A percentile compares a stretch with the other conserved stretches of the same genome.
phyloP scores from a whole-genome alignment of 2,797 vertebrate species.

The Anomalospiza imberbis region DNA sequence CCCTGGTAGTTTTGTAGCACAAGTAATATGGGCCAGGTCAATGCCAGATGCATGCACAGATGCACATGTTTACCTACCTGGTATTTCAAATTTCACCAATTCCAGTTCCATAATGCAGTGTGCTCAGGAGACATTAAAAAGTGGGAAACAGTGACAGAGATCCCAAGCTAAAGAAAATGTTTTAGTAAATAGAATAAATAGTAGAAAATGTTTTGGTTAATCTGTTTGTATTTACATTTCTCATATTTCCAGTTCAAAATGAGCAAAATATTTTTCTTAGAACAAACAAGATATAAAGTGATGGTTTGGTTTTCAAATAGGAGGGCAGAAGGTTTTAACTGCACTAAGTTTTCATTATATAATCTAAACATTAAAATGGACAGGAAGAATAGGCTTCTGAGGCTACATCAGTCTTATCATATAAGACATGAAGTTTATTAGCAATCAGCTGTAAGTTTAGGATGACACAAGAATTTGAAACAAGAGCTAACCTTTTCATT shows the following conservation, averaged over 20 bases:
- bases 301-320: not conserved
- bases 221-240: not conserved
- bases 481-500: slow-evolving; percentile 86
- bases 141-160: slow-evolving; percentile 52
- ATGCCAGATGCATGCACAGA: slow-evolving; percentile 61
- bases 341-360: not conserved
- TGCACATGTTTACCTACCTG: slow-evolving; percentile 64
- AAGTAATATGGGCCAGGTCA: slow-evolving; percentile 56
- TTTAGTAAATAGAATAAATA: not conserved
- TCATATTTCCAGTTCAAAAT: not conserved
- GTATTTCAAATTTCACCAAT: slow-evolving; percentile 61
- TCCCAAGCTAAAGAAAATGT: slow-evolving; percentile 56
- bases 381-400: not conserved
- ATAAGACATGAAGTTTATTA: not conserved
- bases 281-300: not conserved
- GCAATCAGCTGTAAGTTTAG: not conserved
- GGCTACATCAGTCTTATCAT: not conserved
- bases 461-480: not conserved
- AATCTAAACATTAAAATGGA: not conserved
- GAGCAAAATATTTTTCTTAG: not conserved
- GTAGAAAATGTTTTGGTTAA: slow-evolving; percentile 48
- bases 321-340: not conserved
- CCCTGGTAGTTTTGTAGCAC: not conserved
- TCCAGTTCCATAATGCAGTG: slow-evolving; percentile 48
- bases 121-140: slow-evolving; percentile 40